Base-by-base conservation (phyloP, 2,113 vertebrate species). In the Salvelinus alpinus region DNA sequence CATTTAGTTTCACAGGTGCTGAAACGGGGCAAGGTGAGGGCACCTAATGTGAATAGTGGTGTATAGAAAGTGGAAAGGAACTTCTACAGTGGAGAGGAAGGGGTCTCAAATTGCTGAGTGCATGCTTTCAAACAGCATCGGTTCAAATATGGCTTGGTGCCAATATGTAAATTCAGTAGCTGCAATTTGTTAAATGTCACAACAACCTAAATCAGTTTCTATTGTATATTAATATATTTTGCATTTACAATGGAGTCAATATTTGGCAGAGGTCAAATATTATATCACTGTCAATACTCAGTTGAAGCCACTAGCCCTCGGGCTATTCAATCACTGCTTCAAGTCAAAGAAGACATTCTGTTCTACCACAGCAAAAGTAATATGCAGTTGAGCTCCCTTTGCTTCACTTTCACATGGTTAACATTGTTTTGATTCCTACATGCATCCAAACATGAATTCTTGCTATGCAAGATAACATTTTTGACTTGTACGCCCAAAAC, bases 81-180 rank as follows among this genome's bases (percentile, higher is more conserved):
- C 29, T 18, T 16, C 65, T 68, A 34, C 11, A 68, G 65, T 27
- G 16, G 27, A 68, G 65, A 34, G 31, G 2, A 68, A 38, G 20
- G 5, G 59, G 25, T 66, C 64, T 6, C 64, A 66, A 29, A 31
- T 66, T 66, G 64, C 25, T 25, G 64, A 66, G 64, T 66, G 64
- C 24, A 31, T 66, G 27, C 64, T 66, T 66, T 66, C 27, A 25
- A 66, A 31, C 25, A 31, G 64, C 64, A 18, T 16, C 31, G 13
- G 64, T 66, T 29, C 4, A 31, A 18, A 31, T 31, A 18, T 66
- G 64, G 13, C 64, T 18, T 31, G 13, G 5, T 66, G 64, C 64
- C 64, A 31, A 29, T 44, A 9, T 44, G 38, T 12, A 44, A 44
- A 44, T 3, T 44, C 38, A 29, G 5, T 16, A 66, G 29, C 13